Evolutionary conservation across 2,888 invertebrate genomes (phyloP).

Genomic region (Incurvaria masculella): DNA sequence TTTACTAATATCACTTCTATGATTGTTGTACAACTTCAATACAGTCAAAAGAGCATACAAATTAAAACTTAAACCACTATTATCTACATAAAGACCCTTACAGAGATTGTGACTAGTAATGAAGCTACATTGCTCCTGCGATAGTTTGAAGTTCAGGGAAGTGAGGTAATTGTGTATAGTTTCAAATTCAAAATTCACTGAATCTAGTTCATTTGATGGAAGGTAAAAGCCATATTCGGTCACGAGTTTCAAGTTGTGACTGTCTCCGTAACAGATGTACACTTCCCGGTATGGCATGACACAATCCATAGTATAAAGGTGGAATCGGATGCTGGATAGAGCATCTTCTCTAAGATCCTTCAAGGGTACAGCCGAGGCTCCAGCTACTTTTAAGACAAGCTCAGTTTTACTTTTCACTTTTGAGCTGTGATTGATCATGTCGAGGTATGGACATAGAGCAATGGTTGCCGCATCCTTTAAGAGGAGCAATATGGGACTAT

Average conservation of each 20-base stretch:
- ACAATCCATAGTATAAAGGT: slow-evolving; percentile 45
- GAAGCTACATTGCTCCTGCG: slow-evolving; percentile 61
- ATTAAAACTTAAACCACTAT: slow-evolving; percentile 64
- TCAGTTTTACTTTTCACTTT: slow-evolving; percentile 55
- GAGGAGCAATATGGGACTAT: slow-evolving; percentile 33
- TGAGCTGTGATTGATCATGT: slow-evolving; percentile 84
- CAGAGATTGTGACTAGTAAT: slow-evolving; percentile 59
- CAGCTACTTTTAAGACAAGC: slow-evolving; percentile 30
- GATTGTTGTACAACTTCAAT: slow-evolving; percentile 41
- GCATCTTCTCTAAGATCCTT: slow-evolving; percentile 28
- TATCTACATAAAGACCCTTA: slow-evolving; percentile 61
- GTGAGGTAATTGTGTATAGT: slow-evolving; percentile 46
- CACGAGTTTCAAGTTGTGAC: slow-evolving; percentile 76
- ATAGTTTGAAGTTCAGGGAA: slow-evolving; percentile 33
- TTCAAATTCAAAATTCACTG: slow-evolving; percentile 56
- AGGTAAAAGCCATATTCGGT: slow-evolving; percentile 86
- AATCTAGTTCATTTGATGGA: slow-evolving; percentile 65
- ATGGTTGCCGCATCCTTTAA: slow-evolving; percentile 60
- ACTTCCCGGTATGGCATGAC: slow-evolving; percentile 69
- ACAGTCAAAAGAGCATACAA: slow-evolving; percentile 52
- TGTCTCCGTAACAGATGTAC: slow-evolving; percentile 86
- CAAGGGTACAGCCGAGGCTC: slow-evolving; percentile 28
- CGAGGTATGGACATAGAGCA: slow-evolving; percentile 84
- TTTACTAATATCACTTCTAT: slow-evolving; percentile 37
- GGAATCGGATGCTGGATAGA: slow-evolving; percentile 42